Evolutionary conservation across 2,888 invertebrate genomes (phyloP), one percentile per base, ranked within the genome.

Genomic region (Troides helena): DNA sequence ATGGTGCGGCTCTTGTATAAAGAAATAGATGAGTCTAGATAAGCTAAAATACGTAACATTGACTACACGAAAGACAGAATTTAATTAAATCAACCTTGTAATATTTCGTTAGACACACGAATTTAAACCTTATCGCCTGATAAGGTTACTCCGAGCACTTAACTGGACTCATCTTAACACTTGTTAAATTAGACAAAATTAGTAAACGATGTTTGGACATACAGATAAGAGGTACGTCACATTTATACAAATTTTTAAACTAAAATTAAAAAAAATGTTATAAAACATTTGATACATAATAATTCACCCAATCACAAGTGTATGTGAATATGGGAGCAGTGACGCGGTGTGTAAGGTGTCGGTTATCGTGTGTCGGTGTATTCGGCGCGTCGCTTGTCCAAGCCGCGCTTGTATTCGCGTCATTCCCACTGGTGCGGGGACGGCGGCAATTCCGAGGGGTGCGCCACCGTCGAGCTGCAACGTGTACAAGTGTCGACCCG

Each of bases 381-480:
- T 73, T 78, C 78, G 75, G 85, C 83, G 87, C 86, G 86, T 77
- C 82, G 85, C 80, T 81, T 80, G 80, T 82, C 82, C 77, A 75
- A 74, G 81, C 75, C 83, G 82, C 85, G 86, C 81, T 77, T 78
- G 74, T 87, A 72, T 89, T 92, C 94, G 87, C 94, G 95, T 97
- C 96, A 98, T 95, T 98, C 97, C 99, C 99, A 99, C 87, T 98
- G 97, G 92, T 99, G 98, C 78, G 99, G 99, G 83, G 99, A 99
- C 59, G 99, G 99, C 84, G 99, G 99, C 92, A 99, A 94, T 94
- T 99, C 99, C 76, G 98, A 98, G 72, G 98, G 98, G 92, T 99
- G 99, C 80, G 99, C 99, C 88, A 99, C 97, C 81, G 98, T 96
- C 83, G 99, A 98, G 95, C 99, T 99, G 95, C 77, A 96, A 95